Evolutionary conservation across 2,888 invertebrate species (phyloP).

Genomic region (Agrochola macilenta): DNA sequence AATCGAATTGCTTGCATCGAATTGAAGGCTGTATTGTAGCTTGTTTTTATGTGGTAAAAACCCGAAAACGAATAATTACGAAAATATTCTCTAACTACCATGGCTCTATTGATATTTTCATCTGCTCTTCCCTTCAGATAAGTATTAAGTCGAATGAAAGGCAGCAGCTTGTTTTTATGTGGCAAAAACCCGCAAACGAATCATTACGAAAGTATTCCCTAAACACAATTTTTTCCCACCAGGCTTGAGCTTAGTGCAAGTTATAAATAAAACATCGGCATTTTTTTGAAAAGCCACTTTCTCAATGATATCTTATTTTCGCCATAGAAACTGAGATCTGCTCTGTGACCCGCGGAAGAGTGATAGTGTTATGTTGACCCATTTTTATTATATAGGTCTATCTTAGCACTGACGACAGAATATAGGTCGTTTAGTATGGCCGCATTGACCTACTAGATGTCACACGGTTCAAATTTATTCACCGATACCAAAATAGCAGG

Average conservation of each 20-base stretch:
- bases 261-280: not conserved
- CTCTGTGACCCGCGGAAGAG: no score
- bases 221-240: not conserved
- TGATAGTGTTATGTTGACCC: conserved; percentile 1
- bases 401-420: not conserved
- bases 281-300: not conserved
- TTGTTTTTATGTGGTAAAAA: no score
- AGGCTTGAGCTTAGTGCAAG: not conserved
- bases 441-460: not conserved
- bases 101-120: conserved; percentile 1
- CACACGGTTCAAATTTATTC: conserved; percentile 13
- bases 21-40: no score
- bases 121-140: no score
- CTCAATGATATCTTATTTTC: not conserved
- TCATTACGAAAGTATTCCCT: no score
- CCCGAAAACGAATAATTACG: no score
- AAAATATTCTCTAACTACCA: no score
- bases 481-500: conserved; percentile 14
- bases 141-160: not conserved
- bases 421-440: conserved; percentile 16
- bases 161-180: not conserved
- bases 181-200: not conserved
- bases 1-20: no score
- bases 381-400: not conserved
- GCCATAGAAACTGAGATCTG: not conserved